These are phyloP conservation scores for Molanna angustata DNA, from an alignment of 2,888 invertebrate genomes.

Conservation along the genomic window DNA sequence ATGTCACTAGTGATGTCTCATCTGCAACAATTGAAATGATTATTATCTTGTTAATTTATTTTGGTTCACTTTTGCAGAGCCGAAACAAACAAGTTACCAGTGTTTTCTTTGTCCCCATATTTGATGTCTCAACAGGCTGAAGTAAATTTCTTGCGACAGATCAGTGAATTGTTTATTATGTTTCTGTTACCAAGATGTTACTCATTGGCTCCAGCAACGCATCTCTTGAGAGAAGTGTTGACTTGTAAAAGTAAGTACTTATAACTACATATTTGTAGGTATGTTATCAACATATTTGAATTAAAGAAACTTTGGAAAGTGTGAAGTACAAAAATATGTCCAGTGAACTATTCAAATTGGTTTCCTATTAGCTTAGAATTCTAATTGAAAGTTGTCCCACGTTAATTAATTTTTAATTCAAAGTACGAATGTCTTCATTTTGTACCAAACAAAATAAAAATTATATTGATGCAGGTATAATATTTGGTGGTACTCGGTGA, in stretches of 20 bases:
- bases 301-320: too few relatives aligned
- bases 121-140: conserved; percentile 72
- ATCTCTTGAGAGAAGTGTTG: conserved; percentile 78
- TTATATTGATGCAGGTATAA: too few relatives aligned
- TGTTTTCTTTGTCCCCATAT: conserved; percentile 73
- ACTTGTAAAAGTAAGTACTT: conserved; percentile 75
- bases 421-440: too few relatives aligned
- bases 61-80: conserved; percentile 45
- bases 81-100: conserved; percentile 62
- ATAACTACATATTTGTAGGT: too few relatives aligned
- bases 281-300: too few relatives aligned
- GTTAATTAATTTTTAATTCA: too few relatives aligned
- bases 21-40: neutral
- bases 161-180: conserved; percentile 80
- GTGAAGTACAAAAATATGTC: too few relatives aligned
- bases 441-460: too few relatives aligned
- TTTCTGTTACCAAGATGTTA: conserved; percentile 80
- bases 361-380: too few relatives aligned
- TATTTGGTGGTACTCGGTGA: too few relatives aligned
- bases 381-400: too few relatives aligned
- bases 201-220: conserved; percentile 72
- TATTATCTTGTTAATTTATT: neutral
- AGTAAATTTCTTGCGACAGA: conserved; percentile 73
- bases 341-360: too few relatives aligned
- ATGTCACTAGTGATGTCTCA: neutral